phyloP scores from a whole-genome alignment of 2,113 vertebrate species.

The Xenus cinereus region DNA sequence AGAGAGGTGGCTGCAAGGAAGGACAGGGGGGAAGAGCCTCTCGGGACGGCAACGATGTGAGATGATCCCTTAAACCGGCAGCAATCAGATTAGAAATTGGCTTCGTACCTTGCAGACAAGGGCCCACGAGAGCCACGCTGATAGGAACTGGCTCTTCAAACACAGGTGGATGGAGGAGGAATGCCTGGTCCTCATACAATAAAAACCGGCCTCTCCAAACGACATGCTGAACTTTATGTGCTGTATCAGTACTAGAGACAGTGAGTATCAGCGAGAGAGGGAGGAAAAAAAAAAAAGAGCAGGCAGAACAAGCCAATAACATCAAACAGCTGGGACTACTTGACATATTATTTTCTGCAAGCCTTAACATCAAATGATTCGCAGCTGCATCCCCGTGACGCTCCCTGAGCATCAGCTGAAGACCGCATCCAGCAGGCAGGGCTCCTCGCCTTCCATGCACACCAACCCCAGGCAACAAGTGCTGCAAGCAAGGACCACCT shows the following conservation, averaged over 20 bases:
- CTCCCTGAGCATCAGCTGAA: background rate
- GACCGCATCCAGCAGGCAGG: background rate
- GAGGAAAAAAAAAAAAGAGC: background rate
- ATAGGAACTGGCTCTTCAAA: background rate
- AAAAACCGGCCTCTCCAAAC: background rate
- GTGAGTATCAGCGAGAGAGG: background rate
- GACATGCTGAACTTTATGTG: background rate
- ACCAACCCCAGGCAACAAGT: too few species aligned
- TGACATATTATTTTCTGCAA: background rate
- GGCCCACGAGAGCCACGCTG: background rate
- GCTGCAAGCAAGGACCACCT: background rate
- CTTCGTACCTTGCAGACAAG: background rate
- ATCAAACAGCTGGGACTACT: background rate
- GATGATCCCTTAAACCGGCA: background rate
- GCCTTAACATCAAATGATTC: background rate
- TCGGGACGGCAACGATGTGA: fast-evolving
- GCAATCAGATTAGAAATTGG: fast-evolving
- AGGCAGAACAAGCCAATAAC: background rate
- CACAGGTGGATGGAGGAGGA: fast-evolving
- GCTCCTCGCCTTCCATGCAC: fast-evolving
- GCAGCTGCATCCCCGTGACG: background rate
- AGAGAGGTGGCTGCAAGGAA: background rate
- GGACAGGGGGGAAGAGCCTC: background rate
- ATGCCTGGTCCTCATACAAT: background rate
- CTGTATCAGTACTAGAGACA: background rate